Evolutionary conservation across 2,113 vertebrate species (phyloP).

Genomic region (Cynopterus brachyotis): DNA sequence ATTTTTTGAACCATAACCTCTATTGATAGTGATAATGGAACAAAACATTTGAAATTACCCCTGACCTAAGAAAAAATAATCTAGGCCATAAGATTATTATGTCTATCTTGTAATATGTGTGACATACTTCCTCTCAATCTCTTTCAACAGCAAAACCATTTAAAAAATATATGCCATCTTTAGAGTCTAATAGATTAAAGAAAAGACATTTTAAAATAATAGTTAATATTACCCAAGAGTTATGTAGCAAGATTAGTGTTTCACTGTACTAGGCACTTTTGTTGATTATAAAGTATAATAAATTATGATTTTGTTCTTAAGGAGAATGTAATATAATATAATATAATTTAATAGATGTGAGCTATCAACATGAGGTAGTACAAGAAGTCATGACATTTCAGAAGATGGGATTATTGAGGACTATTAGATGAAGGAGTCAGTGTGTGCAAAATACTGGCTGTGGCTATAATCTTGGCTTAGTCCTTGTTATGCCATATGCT

Average conservation of each 20-base stretch:
- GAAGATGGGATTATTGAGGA: neutral
- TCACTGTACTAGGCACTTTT: neutral
- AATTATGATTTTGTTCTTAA: neutral
- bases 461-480: neutral
- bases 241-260: neutral
- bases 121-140: neutral
- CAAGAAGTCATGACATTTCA: neutral
- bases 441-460: neutral
- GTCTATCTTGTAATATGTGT: neutral
- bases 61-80: neutral
- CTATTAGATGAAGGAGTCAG: neutral
- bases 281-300: neutral
- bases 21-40: neutral
- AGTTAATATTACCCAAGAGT: neutral
- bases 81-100: neutral
- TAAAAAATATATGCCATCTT: neutral
- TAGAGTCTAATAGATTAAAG: neutral
- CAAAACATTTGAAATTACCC: neutral
- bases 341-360: neutral
- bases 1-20: neutral
- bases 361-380: neutral
- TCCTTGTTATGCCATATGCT: neutral
- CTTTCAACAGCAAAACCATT: neutral
- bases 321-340: neutral
- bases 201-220: neutral